Evolutionary conservation across 1,140 invertebrate species (phyloP).

Genomic region (Neodiprion pinetum): DNA sequence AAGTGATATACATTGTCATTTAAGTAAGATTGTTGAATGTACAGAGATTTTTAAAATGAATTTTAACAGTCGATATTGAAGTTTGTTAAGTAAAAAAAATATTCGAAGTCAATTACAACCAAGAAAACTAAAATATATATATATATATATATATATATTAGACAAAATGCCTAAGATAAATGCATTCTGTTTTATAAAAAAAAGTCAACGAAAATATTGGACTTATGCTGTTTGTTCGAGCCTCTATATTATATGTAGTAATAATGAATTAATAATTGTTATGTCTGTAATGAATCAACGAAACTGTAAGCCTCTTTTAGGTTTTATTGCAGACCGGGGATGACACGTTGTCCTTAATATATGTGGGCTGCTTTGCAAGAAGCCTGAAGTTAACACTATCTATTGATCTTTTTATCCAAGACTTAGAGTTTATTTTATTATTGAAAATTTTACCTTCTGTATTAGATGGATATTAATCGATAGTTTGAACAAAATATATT

Average conservation of each 20-base stretch:
- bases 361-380: neutral
- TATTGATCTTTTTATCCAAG: conserved; percentile 46
- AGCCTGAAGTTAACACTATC: conserved; percentile 11
- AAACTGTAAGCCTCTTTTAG: neutral
- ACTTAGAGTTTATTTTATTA: conserved; percentile 56
- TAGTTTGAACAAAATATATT: neutral
- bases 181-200: conserved; percentile 20
- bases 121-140: neutral
- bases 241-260: neutral
- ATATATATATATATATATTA: neutral
- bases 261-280: conserved; percentile 10
- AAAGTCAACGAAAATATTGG: conserved; percentile 7
- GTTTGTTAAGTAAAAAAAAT: neutral
- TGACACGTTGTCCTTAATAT: conserved; percentile 1
- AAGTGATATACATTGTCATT: conserved; percentile 1
- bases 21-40: conserved; percentile 1
- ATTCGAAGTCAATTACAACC: conserved; percentile 2
- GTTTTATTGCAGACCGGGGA: neutral
- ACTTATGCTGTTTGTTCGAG: conserved; percentile 19
- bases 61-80: neutral
- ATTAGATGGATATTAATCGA: conserved; percentile 14
- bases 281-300: conserved; percentile 2
- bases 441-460: conserved; percentile 37
- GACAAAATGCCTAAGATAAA: neutral
- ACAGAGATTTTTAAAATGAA: neutral